Evolutionary conservation across 2,888 invertebrate species (phyloP), one percentile per base, ranked within the genome.

Genomic region (Pollenia griseotomentosa): DNA sequence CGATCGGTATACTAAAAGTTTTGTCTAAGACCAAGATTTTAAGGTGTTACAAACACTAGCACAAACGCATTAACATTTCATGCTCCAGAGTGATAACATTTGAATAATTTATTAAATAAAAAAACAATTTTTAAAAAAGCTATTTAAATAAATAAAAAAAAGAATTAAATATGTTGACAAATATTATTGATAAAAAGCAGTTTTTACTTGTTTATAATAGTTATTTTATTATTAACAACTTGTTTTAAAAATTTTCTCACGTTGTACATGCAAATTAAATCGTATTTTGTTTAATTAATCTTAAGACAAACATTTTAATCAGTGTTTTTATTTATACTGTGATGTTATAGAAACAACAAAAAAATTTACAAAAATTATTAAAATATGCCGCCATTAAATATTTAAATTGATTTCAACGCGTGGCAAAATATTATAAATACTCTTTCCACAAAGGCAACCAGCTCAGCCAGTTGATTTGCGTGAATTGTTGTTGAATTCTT

Each of bases 161-260:
- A 33, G 33, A 23, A 23, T 33, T 0, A 33, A 33, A 53, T 33
- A 51, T n/a, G 33, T n/a, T 14, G 40, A 55, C 33, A 53, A 51
- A 12, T n/a, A 46, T 66, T 66, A 66, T 6, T 6, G 4, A 19
- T 19, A 46, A 42, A 33, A 6, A 6, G 33, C 33, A 33, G 14
- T 66, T 66, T 19, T 23, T 66, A 46, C 10, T 23, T 12, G 12
- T 14, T 46, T 8, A 2, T 46, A 33, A 33, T 33, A 6, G 6
- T 33, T 33, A 0, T 33, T 33, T 33, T 33, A 33, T 33, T 33
- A 33, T 33, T 33, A 33, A 33, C 0, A 9, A 79, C 78, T 33
- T 73, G 81, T 85, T 82, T 59, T 51, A 11, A 57, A 73, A 82
- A 82, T 71, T 73, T 85, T 85, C 85, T 73, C 85, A 85, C 85